These are phyloP conservation scores for Nemotelus nigrinus DNA, from an alignment of 2,888 invertebrate genomes.

Conservation along the genomic window DNA sequence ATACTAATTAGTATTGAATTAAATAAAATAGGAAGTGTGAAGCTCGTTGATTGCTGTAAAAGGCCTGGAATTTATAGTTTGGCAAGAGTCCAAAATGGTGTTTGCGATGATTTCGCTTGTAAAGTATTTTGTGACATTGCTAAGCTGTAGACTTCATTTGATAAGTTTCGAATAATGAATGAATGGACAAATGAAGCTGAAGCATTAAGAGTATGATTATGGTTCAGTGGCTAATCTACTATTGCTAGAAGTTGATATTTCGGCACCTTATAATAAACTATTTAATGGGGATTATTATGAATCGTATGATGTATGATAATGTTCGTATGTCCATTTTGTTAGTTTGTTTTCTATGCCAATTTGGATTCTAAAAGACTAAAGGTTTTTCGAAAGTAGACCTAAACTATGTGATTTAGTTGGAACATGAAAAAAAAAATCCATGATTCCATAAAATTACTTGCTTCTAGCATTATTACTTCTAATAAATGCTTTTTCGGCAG, in stretches of 20 bases:
- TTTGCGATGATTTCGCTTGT: not conserved
- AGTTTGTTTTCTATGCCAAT: too few species aligned
- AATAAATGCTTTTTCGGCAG: constrained; percentile 44
- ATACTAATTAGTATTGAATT: not conserved
- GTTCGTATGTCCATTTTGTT: too few species aligned
- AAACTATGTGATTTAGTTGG: too few species aligned
- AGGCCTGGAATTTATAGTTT: constrained; percentile 2
- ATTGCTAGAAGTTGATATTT: constrained; percentile 24
- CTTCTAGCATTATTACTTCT: constrained; percentile 14
- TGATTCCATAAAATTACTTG: not conserved
- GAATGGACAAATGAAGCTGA: not conserved
- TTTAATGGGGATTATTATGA: too few species aligned
- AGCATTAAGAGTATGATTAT: constrained; percentile 24
- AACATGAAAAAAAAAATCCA: not conserved
- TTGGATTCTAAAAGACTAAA: too few species aligned
- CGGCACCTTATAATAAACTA: constrained; percentile 13
- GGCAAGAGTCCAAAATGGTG: not conserved
- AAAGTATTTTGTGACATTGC: constrained; percentile 20
- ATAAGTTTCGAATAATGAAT: not conserved
- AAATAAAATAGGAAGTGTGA: not conserved
- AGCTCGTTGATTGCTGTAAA: constrained; percentile 5
- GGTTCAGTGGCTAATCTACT: constrained; percentile 19
- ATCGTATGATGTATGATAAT: too few species aligned
- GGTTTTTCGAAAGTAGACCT: too few species aligned
- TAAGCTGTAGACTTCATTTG: not conserved